A percentile compares a stretch with the other conserved stretches of the same genome.
These are phyloP conservation scores for Parthenolecanium corni DNA, from an alignment of 2,888 invertebrate species.

Conservation along the genomic window DNA sequence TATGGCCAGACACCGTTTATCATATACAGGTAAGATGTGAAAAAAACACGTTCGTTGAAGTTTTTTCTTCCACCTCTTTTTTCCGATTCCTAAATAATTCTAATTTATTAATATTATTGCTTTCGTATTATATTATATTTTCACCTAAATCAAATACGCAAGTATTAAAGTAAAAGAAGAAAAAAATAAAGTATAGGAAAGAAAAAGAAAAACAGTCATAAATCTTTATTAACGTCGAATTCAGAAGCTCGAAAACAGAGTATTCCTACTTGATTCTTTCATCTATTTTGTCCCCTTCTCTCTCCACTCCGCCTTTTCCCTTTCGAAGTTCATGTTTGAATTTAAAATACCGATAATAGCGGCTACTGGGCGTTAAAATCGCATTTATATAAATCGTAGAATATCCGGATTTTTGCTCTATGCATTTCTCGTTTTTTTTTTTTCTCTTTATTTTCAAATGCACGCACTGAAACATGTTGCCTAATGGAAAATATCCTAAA, in stretches of 20 bases:
- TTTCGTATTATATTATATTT: constrained; percentile 3
- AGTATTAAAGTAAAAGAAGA: too few relatives aligned
- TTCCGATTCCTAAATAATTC: constrained; percentile 22
- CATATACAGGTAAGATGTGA: constrained; percentile 56
- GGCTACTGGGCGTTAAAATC: too few relatives aligned
- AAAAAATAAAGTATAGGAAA: too few relatives aligned
- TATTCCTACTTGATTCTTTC: not conserved
- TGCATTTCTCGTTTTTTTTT: too few relatives aligned
- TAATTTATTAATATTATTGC: constrained; percentile 24
- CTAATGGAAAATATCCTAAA: too few relatives aligned
- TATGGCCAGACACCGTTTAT: constrained; percentile 70
- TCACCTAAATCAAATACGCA: constrained; percentile 22
- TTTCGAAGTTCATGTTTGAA: too few relatives aligned
- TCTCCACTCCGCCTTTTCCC: not conserved
- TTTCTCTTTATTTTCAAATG: too few relatives aligned
- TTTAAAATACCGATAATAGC: too few relatives aligned
- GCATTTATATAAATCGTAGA: too few relatives aligned
- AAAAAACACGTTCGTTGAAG: too few relatives aligned
- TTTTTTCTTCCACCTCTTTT: not conserved
- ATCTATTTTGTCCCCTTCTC: not conserved
- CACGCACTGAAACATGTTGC: too few relatives aligned
- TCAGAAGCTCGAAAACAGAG: constrained; percentile 20
- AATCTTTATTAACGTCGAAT: constrained; percentile 28
- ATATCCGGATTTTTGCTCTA: too few relatives aligned
- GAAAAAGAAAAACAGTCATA: constrained; percentile 5